Conservation (phyloP, 2,888 invertebrate genomes). For the Craniophora ligustri region DNA sequence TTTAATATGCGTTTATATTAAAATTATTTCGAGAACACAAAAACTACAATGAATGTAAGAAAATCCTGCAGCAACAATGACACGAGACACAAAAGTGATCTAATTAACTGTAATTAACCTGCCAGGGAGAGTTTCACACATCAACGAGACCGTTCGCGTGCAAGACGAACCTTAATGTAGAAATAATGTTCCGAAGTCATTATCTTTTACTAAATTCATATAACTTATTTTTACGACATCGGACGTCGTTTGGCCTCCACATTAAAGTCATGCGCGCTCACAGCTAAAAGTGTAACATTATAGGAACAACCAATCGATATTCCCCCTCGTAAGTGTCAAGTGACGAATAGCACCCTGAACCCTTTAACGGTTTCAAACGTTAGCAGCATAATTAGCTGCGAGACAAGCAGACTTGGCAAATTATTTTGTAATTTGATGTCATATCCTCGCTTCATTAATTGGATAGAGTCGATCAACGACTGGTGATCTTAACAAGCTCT, state of each 20-base stretch:
- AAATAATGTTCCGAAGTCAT: conserved; percentile 81
- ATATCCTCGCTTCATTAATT: conserved; percentile 62
- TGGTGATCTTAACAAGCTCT: conserved; percentile 52
- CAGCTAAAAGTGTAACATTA: conserved; percentile 43
- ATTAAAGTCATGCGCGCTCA: conserved; percentile 45
- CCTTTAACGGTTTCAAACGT: conserved; percentile 56
- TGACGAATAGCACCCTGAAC: conserved; percentile 63
- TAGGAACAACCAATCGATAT: conserved; percentile 68
- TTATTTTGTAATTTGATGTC: conserved; percentile 79
- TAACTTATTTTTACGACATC: conserved; percentile 69
- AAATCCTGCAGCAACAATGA: conserved; percentile 47
- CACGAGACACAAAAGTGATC: conserved; percentile 52
- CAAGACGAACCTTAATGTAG: conserved; percentile 73
- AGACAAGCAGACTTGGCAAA: conserved; percentile 60
- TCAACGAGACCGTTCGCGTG: conserved; percentile 68
- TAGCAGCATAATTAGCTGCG: conserved; percentile 65
- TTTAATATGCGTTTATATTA: too few relatives aligned
- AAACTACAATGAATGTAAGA: conserved; percentile 43
- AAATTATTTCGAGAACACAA: too few relatives aligned
- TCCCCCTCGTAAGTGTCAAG: conserved; percentile 72
- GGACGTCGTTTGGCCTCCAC: conserved; percentile 49
- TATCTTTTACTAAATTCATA: conserved; percentile 81
- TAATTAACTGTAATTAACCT: conserved; percentile 65
- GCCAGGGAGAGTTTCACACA: conserved; percentile 65
- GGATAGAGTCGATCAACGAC: conserved; percentile 43